These are phyloP conservation scores for Cryptosula pallasiana DNA, from an alignment of 2,888 invertebrate genomes.

Conservation along the genomic window DNA sequence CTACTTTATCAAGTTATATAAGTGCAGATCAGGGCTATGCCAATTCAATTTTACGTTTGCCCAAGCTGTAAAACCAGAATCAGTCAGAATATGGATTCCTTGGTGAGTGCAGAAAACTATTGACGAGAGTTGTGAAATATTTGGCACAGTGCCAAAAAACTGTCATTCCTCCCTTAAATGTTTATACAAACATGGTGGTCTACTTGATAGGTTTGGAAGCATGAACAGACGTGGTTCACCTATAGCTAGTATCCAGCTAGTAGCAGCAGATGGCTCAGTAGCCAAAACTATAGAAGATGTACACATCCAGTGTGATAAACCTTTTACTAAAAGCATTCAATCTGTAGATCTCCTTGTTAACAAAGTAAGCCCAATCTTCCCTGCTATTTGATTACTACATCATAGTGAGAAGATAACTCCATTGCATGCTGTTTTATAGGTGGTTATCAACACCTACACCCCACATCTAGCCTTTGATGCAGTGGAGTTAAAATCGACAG, in stretches of 20 bases:
- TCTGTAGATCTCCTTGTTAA: background rate
- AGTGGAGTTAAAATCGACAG: conserved; percentile 35
- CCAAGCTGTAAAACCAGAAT: background rate
- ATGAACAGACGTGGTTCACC: background rate
- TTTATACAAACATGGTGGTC: too few relatives aligned
- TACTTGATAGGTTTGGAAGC: background rate
- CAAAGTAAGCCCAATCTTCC: background rate
- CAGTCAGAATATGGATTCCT: background rate
- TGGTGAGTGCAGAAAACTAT: too few relatives aligned
- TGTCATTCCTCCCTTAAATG: too few relatives aligned
- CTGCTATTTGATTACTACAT: too few relatives aligned
- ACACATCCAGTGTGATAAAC: conserved; percentile 18
- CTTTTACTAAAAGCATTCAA: background rate
- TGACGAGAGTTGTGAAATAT: too few relatives aligned
- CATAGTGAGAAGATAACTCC: too few relatives aligned
- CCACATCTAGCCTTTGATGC: conserved; percentile 41
- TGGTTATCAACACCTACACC: conserved; percentile 34
- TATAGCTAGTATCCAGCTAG: background rate
- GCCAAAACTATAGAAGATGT: background rate
- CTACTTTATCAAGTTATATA: background rate
- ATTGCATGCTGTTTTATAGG: conserved; percentile 28
- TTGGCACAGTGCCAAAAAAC: too few relatives aligned
- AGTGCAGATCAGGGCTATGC: background rate
- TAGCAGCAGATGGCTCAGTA: background rate
- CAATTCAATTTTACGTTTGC: conserved; percentile 15